Percentiles rank a stretch among this genome's conserved stretches.
phyloP scores from a whole-genome alignment of 2,113 vertebrate species.

The Egretta garzetta region DNA sequence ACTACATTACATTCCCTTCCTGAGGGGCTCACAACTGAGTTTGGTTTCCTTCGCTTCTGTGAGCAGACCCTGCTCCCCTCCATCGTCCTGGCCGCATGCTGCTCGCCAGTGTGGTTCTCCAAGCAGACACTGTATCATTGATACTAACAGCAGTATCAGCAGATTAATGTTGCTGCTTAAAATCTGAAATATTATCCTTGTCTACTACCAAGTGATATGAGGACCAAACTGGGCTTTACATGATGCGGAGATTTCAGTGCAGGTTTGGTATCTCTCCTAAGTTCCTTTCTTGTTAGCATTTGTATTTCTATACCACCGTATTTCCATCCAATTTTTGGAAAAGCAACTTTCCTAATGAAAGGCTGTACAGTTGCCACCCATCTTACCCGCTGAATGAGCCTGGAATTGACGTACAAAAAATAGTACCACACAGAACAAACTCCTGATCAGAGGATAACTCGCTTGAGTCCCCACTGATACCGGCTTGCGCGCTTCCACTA shows the following conservation, averaged over 20 bases:
- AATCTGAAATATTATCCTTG: neutral
- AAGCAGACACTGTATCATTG: neutral
- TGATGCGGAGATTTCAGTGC: neutral
- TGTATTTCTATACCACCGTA: neutral
- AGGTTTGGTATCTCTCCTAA: neutral
- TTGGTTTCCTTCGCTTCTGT: neutral
- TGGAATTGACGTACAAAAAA: neutral
- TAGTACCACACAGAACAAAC: neutral
- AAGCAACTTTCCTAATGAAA: neutral
- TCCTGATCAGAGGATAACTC: neutral
- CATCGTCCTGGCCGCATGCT: rapidly evolving
- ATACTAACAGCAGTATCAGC: too few species aligned
- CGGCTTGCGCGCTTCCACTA: rapidly evolving
- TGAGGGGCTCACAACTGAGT: rapidly evolving
- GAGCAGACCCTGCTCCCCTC: neutral
- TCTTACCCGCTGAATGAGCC: neutral
- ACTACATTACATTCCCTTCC: neutral
- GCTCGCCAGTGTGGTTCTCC: rapidly evolving
- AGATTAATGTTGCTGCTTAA: neutral
- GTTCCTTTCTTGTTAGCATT: neutral
- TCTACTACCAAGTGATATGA: neutral
- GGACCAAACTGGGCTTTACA: neutral
- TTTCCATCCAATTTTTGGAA: neutral
- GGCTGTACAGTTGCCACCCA: neutral
- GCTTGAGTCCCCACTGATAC: too few species aligned